A percentile compares a stretch with the other conserved stretches of the same genome.
phyloP scores from a whole-genome alignment of 2,113 vertebrate species.

The Theropithecus gelada region DNA sequence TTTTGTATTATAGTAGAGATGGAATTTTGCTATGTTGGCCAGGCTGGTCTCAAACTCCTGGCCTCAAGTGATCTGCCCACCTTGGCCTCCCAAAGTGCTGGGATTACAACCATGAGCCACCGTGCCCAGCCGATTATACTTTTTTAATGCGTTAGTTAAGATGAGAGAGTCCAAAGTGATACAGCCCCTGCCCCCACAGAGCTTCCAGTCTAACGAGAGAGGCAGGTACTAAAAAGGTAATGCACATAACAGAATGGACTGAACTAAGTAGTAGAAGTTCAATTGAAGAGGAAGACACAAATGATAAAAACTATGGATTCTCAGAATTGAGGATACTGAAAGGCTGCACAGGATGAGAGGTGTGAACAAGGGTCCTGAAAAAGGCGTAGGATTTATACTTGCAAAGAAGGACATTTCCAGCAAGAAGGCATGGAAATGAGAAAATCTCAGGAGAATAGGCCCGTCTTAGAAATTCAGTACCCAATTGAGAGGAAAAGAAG shows the following conservation, averaged over 20 bases:
- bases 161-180: background rate
- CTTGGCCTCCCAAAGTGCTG: background rate
- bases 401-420: background rate
- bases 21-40: background rate
- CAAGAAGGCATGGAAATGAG: background rate
- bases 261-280: fast-evolving
- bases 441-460: background rate
- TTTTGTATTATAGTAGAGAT: background rate
- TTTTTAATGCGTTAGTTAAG: background rate
- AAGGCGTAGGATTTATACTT: fast-evolving
- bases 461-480: background rate
- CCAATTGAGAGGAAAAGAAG: background rate
- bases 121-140: background rate
- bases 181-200: background rate
- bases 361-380: background rate
- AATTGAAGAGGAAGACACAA: background rate
- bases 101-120: background rate
- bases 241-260: too few species aligned
- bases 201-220: background rate
- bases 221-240: too few species aligned
- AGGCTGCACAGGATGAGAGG: background rate
- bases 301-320: background rate
- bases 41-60: background rate
- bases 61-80: background rate
- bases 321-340: fast-evolving